Conservation (phyloP, 2,113 vertebrate genomes). For the Pholis gunnellus region DNA sequence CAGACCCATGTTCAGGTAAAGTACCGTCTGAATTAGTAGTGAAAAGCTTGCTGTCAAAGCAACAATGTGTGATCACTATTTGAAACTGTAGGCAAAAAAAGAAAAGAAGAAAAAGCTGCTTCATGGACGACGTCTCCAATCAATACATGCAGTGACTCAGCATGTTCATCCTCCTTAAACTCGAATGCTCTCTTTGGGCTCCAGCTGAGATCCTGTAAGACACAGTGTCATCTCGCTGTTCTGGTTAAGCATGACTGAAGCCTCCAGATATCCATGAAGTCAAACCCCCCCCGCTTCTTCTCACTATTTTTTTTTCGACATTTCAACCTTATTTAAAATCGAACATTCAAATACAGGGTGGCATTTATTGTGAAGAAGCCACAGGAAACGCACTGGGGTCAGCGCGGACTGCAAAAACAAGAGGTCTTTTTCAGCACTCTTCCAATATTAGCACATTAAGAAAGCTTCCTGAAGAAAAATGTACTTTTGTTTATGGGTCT, state of each 20-base stretch:
- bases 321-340: neutral
- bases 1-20: neutral
- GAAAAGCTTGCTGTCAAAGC: slow-evolving; percentile 27
- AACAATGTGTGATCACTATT: slow-evolving; percentile 28
- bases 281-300: neutral
- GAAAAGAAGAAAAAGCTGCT: slow-evolving; percentile 16
- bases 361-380: neutral
- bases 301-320: neutral
- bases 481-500: neutral
- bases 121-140: slow-evolving; percentile 29
- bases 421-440: too few species aligned
- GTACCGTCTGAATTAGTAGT: slow-evolving; percentile 8
- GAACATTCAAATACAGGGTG: neutral
- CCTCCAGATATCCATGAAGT: neutral
- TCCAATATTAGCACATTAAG: neutral
- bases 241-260: neutral
- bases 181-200: neutral
- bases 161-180: slow-evolving; percentile 6
- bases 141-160: slow-evolving; percentile 47
- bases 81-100: slow-evolving; percentile 26
- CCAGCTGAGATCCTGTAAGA: neutral
- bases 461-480: neutral
- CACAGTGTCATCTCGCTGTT: neutral
- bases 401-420: neutral
- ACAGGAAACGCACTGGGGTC: neutral